These are phyloP conservation scores for Oncorhynchus nerka DNA, from an alignment of 2,113 vertebrate genomes.

Conservation along the genomic window DNA sequence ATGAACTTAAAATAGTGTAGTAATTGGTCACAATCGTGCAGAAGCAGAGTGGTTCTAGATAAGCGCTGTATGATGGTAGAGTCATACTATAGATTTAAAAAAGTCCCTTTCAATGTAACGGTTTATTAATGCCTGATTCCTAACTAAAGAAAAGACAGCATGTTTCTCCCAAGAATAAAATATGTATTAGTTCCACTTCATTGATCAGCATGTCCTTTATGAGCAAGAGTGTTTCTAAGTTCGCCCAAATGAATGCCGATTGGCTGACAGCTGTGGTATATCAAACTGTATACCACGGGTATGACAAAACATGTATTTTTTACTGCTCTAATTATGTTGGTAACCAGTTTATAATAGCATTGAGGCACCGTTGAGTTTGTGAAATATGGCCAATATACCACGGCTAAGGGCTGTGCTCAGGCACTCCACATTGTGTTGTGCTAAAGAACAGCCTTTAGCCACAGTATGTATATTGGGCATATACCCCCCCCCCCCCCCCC, in stretches of 20 bases:
- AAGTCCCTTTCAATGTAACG: background rate
- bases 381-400: too few relatives aligned
- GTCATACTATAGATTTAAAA: background rate
- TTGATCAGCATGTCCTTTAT: background rate
- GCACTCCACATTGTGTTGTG: too few relatives aligned
- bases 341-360: too few relatives aligned
- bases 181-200: slow-evolving; percentile 27
- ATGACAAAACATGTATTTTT: too few relatives aligned
- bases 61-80: background rate
- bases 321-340: too few relatives aligned
- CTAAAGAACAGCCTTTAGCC: too few relatives aligned
- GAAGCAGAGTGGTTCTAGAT: slow-evolving; percentile 12
- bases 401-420: too few relatives aligned
- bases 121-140: background rate
- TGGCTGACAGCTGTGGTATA: too few relatives aligned
- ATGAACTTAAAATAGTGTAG: slow-evolving; percentile 14
- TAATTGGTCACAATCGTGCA: slow-evolving; percentile 30
- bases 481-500: too few relatives aligned
- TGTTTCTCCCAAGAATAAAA: slow-evolving; percentile 23
- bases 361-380: too few relatives aligned
- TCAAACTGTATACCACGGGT: too few relatives aligned
- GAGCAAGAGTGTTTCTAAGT: slow-evolving; percentile 7
- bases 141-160: slow-evolving; percentile 22
- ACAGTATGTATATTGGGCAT: too few relatives aligned
- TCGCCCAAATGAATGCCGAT: background rate